Base-by-base conservation (phyloP, 1,140 invertebrate species). In the Drosophila sulfurigaster region DNA sequence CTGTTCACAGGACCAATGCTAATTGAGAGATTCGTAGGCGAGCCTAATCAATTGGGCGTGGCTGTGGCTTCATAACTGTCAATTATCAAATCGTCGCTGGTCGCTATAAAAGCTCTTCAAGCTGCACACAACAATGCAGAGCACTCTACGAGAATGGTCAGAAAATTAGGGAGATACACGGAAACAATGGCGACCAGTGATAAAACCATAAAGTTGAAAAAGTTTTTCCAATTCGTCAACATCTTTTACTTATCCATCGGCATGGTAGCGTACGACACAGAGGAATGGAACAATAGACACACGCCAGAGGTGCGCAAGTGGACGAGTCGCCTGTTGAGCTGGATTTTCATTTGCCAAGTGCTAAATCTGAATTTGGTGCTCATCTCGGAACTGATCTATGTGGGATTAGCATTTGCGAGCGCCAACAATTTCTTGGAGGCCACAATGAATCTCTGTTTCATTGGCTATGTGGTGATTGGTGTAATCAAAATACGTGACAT, bases 361-460 rank as follows among this genome's bases (percentile, higher is more conserved):
- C 5, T 86, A 0, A 92, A 91, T 59, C 73, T 92, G 10, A 89
- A 82, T 41, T 45, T 72, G 7, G 73, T 74, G 41, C 65, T 91
- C 2, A 0, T 91, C 0, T 54, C 76, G 5, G 87, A 91, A 30
- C 8, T 91, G 3, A 79, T 89, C 5, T 92, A 79, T 49, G 87
- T 92, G 0, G 57, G 82, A 7, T 48, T 82, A 48, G 80, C 91
- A 2, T 82, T 92, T 41, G 28, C 35, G 11, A 74, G 32, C 1
- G 81, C 76, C 10, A 82, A 45, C 32, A 89, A 92, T 64, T 91
- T 92, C 10, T 46, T 89, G 7, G 83, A 91, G 57, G 83, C 91
- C 43, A 92, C 79, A 15, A 86, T 89, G 87, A 91, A 79, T 51
- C 48, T 89, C 0, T 86, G 91, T 1, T 91, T 85, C 49, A 82